Conservation (phyloP, 2,888 invertebrate species). For the Aproaerema taeniolella region DNA sequence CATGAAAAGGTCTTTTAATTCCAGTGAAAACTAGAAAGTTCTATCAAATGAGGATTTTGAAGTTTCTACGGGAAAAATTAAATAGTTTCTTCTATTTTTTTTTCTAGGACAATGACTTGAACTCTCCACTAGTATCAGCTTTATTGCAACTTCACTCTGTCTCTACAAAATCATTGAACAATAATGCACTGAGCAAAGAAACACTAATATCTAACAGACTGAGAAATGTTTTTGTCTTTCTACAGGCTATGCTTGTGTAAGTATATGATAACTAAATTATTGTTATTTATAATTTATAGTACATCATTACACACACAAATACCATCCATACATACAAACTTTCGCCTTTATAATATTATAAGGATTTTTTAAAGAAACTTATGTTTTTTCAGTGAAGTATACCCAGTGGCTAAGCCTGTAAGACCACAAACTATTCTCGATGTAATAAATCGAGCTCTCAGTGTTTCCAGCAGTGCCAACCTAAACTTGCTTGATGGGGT, state of each 20-base stretch:
- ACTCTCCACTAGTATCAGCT: too few species aligned
- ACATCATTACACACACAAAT: too few species aligned
- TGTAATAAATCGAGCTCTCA: conserved; percentile 47
- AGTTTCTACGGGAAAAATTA: too few species aligned
- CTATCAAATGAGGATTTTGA: too few species aligned
- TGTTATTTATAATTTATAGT: too few species aligned
- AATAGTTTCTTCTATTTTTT: too few species aligned
- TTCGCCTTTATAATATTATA: too few species aligned
- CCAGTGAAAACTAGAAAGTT: too few species aligned
- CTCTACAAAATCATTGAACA: conserved; percentile 21
- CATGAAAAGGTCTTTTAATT: too few species aligned
- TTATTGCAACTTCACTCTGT: conserved; percentile 31
- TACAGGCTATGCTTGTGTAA: conserved; percentile 70
- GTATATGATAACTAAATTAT: conserved; percentile 34
- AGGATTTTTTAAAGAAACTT: too few species aligned
- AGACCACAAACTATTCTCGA: conserved; percentile 51
- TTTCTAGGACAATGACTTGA: too few species aligned
- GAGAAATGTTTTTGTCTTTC: conserved; percentile 53
- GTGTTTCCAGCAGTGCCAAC: conserved; percentile 38
- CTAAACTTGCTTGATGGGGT: conserved; percentile 25
- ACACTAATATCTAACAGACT: conserved; percentile 36
- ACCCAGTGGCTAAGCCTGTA: conserved; percentile 59
- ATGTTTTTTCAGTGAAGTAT: conserved; percentile 49
- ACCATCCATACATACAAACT: too few species aligned
- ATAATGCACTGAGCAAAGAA: conserved; percentile 28